phyloP scores from a whole-genome alignment of 2,113 vertebrate genomes.

The Lichenostomus cassidix region DNA sequence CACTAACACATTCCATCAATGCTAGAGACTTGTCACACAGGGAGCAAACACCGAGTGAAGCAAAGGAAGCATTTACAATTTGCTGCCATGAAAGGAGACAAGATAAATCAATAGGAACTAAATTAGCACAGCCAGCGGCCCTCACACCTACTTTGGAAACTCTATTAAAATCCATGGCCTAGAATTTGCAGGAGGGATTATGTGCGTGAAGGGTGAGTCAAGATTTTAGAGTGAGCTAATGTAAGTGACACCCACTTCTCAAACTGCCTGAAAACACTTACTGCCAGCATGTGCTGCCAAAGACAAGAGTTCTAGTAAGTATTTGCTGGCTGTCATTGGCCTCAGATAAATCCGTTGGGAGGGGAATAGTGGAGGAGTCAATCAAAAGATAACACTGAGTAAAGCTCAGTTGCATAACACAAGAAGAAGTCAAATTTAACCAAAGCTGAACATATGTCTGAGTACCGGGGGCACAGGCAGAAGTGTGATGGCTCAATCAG shows the following conservation, averaged over 20 bases:
- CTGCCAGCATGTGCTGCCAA: constrained; percentile 34
- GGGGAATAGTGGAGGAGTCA: constrained; percentile 37
- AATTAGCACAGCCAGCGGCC: constrained; percentile 49
- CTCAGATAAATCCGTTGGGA: constrained; percentile 19
- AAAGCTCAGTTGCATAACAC: constrained; percentile 47
- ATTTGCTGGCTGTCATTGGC: constrained; percentile 44
- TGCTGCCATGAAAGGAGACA: constrained; percentile 48
- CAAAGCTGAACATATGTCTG: constrained; percentile 14
- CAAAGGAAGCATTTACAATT: constrained; percentile 55
- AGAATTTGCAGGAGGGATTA: constrained; percentile 52
- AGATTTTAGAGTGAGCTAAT: constrained; percentile 47
- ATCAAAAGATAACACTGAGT: constrained; percentile 55
- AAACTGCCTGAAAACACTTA: constrained; percentile 54
- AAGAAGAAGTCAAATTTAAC: constrained; percentile 21
- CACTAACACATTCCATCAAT: constrained; percentile 46
- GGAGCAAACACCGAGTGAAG: background rate
- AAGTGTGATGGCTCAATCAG: background rate
- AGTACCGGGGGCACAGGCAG: background rate
- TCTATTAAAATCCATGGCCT: constrained; percentile 60
- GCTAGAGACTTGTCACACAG: constrained; percentile 38
- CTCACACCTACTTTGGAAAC: constrained; percentile 54
- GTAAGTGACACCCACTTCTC: constrained; percentile 62
- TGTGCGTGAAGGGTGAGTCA: constrained; percentile 27
- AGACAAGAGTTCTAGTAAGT: constrained; percentile 32
- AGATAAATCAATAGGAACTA: constrained; percentile 62